phyloP scores from a whole-genome alignment of 2,797 vertebrate species.

The Pantherophis vulpinus region DNA sequence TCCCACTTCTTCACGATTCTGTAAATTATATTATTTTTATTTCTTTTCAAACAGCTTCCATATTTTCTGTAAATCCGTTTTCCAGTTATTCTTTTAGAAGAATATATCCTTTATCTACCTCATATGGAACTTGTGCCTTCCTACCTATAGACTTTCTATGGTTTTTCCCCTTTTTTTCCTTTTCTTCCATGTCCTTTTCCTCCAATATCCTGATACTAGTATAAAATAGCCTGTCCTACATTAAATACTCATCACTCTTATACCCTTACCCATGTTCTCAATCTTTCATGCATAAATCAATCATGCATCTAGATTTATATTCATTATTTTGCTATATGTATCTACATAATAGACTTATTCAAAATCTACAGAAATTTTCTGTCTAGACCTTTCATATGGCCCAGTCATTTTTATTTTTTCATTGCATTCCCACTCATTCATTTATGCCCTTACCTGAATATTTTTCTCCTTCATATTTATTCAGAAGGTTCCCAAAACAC shows the following conservation, averaged over 20 bases:
- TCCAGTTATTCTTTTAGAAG: not conserved
- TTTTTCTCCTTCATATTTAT: not conserved
- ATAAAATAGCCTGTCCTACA: not conserved
- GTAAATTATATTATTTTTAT: not conserved
- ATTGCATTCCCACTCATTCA: not conserved
- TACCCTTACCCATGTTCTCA: not conserved
- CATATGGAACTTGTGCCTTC: not conserved
- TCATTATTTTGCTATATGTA: not conserved
- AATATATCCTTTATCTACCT: not conserved
- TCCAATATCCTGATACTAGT: not conserved
- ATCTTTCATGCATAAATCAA: not conserved
- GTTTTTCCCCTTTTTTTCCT: not conserved
- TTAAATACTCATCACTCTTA: not conserved
- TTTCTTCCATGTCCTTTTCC: not conserved
- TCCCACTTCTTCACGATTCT: not conserved
- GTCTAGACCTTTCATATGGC: not conserved
- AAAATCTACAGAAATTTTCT: not conserved
- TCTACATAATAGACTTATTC: not conserved
- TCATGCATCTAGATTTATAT: not conserved
- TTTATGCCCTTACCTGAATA: not conserved
- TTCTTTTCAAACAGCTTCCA: not conserved
- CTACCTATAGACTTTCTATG: not conserved
- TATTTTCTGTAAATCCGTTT: not conserved
- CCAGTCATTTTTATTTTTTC: not conserved
- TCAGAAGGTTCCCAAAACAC: not conserved